Evolutionary conservation across 1,140 invertebrate genomes (phyloP).

Genomic region (Drosophila murphyi): DNA sequence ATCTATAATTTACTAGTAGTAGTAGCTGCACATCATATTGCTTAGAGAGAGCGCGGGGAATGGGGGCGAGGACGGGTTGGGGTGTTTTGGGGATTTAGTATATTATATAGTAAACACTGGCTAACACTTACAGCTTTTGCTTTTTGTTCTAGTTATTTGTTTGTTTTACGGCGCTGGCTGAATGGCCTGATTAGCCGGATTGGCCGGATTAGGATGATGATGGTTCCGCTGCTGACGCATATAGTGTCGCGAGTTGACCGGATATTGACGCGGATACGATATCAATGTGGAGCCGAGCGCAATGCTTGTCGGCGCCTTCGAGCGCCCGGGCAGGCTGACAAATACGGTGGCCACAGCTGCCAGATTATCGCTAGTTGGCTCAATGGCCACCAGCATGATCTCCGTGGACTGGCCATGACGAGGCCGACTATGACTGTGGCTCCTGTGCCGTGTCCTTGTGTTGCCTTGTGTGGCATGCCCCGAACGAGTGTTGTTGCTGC

Average conservation of each 20-base stretch:
- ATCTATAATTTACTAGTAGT: slow-evolving; percentile 51
- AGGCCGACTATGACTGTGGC: slow-evolving; percentile 44
- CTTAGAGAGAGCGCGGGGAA: slow-evolving; percentile 5
- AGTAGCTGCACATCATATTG: slow-evolving; percentile 1
- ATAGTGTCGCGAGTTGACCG: slow-evolving; percentile 70
- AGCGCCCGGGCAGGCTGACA: slow-evolving; percentile 85
- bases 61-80: neutral
- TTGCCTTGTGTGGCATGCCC: slow-evolving; percentile 24
- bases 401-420: slow-evolving; percentile 85
- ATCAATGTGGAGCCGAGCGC: slow-evolving; percentile 80
- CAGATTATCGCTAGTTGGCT: slow-evolving; percentile 93
- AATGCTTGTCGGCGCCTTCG: slow-evolving; percentile 75
- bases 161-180: slow-evolving; percentile 5
- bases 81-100: neutral
- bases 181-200: neutral
- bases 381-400: slow-evolving; percentile 94
- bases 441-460: slow-evolving; percentile 25
- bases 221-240: slow-evolving; percentile 56
- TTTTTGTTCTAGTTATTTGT: slow-evolving; percentile 8
- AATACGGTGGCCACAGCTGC: slow-evolving; percentile 96
- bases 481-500: slow-evolving; percentile 61
- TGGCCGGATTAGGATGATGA: slow-evolving; percentile 28
- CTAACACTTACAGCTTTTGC: slow-evolving; percentile 24
- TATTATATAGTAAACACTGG: slow-evolving; percentile 5
- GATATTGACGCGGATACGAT: slow-evolving; percentile 77